Base-by-base conservation (phyloP, 2,797 vertebrate genomes). In the Danio tinwini region DNA sequence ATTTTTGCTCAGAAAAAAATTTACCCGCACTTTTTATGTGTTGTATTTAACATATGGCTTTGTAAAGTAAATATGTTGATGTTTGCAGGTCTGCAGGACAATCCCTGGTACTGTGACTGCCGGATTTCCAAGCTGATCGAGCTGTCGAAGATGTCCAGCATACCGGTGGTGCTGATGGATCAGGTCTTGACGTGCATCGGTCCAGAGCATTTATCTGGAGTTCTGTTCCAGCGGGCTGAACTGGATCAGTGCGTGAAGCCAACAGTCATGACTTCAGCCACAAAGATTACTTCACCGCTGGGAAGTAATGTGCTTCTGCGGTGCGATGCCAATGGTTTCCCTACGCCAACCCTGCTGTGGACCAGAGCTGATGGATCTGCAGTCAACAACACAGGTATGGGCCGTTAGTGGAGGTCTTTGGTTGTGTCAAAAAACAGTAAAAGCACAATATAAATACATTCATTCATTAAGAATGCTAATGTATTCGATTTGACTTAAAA, bases 41-140 rank as follows among this genome's bases (percentile, higher is more conserved):
- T n/a, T 55, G 8, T 53, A 16, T 67, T 29, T n/a, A 50, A 49
- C 1, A 12, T 19, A 17, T 8, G 74, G 29, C 37, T n/a, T 59
- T 59, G 5, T 59, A 44, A 42, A 55, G 50, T 16, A 74, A 21
- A 53, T 77, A 49, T 64, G 8, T 85, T 58, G 71, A 82, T 11
- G 5, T 84, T 78, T 81, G 42, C 88, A 99, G 98, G 97, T 86
- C 91, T 99, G 11, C 98, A 99, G 88, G 98, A 99, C 87, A 99
- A 99, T 81, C 96, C 96, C 1, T 99, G 98, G 98, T 93, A 93
- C 88, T 99, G 98, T 76, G 96, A 99, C 90, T 99, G 98, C 77
- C 95, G 94, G 82, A 96, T 99, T 89, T 98, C 97, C 74, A 98
- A 97, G 84, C 78, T 98, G 59, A 96, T 99, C 0, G 96, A 97